A percentile compares a stretch with the other conserved stretches of the same genome.
Evolutionary conservation across 2,113 vertebrate species (phyloP).

Genomic region (Phyllostomus hastatus): DNA sequence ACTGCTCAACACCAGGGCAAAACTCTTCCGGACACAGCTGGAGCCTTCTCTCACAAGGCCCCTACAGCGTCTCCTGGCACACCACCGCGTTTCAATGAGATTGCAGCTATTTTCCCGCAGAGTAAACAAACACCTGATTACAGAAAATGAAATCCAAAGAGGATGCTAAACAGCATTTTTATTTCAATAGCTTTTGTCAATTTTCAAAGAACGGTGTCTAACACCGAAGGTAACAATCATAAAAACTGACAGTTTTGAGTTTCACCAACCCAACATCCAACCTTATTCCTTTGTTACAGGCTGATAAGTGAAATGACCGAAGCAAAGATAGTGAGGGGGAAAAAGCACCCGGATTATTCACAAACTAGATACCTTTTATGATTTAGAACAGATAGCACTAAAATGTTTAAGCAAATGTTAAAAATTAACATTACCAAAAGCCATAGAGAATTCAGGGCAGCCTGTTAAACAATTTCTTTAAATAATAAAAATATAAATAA

Average conservation of each 20-base stretch:
- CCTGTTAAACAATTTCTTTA: neutral
- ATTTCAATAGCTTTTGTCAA: conserved; percentile 29
- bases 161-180: neutral
- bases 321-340: neutral
- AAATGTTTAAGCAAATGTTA: conserved; percentile 10
- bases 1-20: neutral
- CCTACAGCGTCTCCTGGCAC: neutral
- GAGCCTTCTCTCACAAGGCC: neutral
- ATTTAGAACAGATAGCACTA: conserved; percentile 14
- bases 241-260: conserved; percentile 22
- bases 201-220: neutral
- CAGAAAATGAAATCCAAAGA: conserved; percentile 33
- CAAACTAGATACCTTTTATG: conserved; percentile 11
- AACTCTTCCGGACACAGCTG: neutral
- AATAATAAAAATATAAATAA: conserved; percentile 37
- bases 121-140: conserved; percentile 38
- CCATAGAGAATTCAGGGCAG: neutral
- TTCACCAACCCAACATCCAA: neutral
- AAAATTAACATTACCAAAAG: conserved; percentile 33
- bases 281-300: neutral
- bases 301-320: neutral
- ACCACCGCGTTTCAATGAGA: conserved; percentile 20
- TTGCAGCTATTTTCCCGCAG: neutral
- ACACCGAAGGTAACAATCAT: neutral
- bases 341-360: neutral